Conservation (phyloP, 2,113 vertebrate species). For the Oreotrochilus melanogaster region DNA sequence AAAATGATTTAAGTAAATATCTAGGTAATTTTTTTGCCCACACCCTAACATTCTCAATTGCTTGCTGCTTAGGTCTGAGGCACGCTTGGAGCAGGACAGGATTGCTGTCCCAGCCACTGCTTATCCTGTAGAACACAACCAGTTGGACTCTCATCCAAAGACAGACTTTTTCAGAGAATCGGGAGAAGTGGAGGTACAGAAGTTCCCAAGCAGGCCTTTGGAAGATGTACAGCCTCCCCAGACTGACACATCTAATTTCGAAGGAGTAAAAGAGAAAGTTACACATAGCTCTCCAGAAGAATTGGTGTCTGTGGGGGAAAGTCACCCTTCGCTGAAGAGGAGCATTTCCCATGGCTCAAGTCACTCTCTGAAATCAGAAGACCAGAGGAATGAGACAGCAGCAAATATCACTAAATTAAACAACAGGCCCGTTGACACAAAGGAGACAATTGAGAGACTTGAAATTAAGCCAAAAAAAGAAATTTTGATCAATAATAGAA, state of each 20-base stretch:
- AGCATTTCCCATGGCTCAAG: conserved; percentile 90
- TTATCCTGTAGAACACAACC: conserved; percentile 82
- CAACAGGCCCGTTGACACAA: conserved; percentile 74
- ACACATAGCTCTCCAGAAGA: conserved; percentile 82
- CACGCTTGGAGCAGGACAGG: conserved; percentile 74
- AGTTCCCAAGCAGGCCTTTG: conserved; percentile 81
- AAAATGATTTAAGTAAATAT: not conserved
- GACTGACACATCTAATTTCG: conserved; percentile 80
- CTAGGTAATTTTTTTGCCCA: not conserved
- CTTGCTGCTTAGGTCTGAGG: conserved; percentile 70
- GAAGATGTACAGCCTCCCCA: conserved; percentile 83
- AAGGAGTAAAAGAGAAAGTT: conserved; percentile 79
- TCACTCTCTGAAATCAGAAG: conserved; percentile 89
- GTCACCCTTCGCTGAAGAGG: conserved; percentile 86
- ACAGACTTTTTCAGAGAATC: conserved; percentile 88
- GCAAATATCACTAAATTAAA: conserved; percentile 77
- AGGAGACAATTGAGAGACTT: conserved; percentile 82
- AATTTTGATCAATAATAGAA: conserved; percentile 75
- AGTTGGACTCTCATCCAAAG: conserved; percentile 86
- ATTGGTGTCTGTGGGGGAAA: conserved; percentile 71
- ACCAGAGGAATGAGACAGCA: conserved; percentile 83
- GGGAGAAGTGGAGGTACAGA: conserved; percentile 79
- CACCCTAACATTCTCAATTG: not conserved
- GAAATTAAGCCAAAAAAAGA: conserved; percentile 91
- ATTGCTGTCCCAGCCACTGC: conserved; percentile 73